phyloP scores from a whole-genome alignment of 2,888 invertebrate species.

The Formica aserva region DNA sequence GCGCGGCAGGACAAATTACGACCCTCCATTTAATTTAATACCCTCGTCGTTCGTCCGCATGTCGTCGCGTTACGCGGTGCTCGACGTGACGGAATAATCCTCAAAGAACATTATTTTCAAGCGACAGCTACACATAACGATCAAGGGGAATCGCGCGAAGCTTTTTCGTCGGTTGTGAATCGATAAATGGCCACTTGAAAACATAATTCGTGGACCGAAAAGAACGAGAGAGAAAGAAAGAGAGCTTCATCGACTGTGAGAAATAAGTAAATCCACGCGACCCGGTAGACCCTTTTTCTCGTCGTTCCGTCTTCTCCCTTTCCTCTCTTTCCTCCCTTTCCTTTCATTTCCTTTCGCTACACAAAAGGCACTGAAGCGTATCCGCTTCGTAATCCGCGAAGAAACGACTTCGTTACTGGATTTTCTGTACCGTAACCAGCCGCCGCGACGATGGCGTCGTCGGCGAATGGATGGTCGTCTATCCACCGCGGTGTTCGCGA shows the following conservation, averaged over 20 bases:
- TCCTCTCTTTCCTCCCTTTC: conserved; percentile 1
- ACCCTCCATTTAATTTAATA: conserved; percentile 43
- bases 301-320: conserved; percentile 13
- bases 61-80: conserved; percentile 27
- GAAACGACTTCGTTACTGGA: conserved; percentile 68
- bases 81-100: conserved; percentile 45
- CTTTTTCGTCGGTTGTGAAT: conserved; percentile 26
- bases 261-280: conserved; percentile 64
- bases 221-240: neutral
- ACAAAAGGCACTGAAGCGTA: conserved; percentile 59
- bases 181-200: conserved; percentile 49
- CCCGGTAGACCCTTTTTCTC: conserved; percentile 22
- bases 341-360: conserved; percentile 26
- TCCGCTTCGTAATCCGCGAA: conserved; percentile 60
- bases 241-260: conserved; percentile 61
- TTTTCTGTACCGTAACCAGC: conserved; percentile 62
- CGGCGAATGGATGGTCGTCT: conserved; percentile 26
- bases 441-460: conserved; percentile 31
- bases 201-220: conserved; percentile 34
- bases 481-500: conserved; percentile 9
- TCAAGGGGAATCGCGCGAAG: conserved; percentile 15
- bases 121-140: neutral
- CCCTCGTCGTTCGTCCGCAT: neutral
- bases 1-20: conserved; percentile 9
- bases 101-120: conserved; percentile 51